Percentiles rank a stretch among this genome's conserved stretches.
Conservation (phyloP, 2,797 vertebrate species). For the Clarias platycephalus region DNA sequence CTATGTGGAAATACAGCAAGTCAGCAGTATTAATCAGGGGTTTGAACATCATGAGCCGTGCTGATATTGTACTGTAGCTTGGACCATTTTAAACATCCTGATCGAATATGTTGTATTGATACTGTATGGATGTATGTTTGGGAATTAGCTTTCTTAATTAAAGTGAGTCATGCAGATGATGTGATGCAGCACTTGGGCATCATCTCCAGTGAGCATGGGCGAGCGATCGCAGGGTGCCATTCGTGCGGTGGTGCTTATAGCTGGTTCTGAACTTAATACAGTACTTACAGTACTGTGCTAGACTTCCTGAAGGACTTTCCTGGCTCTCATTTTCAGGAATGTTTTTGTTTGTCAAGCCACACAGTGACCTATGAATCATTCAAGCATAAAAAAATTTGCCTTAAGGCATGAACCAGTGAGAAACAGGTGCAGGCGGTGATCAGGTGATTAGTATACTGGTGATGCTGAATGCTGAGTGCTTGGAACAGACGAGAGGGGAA, state of each 20-base stretch:
- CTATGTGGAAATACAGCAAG: not conserved
- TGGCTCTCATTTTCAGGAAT: no score
- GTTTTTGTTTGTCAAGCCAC: no score
- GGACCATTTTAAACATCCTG: not conserved
- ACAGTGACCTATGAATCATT: no score
- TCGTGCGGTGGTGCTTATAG: not conserved
- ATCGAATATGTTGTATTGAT: not conserved
- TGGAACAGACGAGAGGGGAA: no score
- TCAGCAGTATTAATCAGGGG: not conserved
- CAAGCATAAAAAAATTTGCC: no score
- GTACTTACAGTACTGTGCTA: no score
- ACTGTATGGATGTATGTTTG: not conserved
- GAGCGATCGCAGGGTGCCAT: not conserved
- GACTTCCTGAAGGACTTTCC: no score
- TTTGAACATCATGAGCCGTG: not conserved
- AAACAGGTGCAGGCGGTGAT: no score
- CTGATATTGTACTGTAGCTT: not conserved
- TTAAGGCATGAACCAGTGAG: no score
- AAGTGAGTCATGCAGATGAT: not conserved
- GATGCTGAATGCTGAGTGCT: no score
- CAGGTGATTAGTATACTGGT: no score
- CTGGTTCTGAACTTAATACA: not conserved
- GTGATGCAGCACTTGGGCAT: slow-evolving; percentile 3
- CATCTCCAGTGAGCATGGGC: not conserved
- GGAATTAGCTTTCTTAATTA: not conserved